A percentile compares a stretch with the other conserved stretches of the same genome.
These are phyloP conservation scores for Urocolius indicus DNA, from an alignment of 2,113 vertebrate genomes.

Conservation along the genomic window DNA sequence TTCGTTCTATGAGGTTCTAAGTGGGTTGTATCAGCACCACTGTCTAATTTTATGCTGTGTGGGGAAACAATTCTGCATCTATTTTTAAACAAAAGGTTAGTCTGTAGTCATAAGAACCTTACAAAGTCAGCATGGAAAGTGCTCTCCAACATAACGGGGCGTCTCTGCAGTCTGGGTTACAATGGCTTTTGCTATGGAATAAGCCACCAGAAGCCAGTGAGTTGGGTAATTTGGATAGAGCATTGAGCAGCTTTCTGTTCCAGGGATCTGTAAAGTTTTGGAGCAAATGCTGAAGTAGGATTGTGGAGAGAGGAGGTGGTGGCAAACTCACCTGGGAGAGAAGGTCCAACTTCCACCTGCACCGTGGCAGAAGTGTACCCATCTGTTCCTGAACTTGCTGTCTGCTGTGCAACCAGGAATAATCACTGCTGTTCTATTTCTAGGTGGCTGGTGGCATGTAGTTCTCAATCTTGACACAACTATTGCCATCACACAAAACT, in stretches of 20 bases:
- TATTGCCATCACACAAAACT: slow-evolving; percentile 97
- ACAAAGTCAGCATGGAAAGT: not conserved
- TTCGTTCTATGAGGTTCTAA: not conserved
- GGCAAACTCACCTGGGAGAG: not conserved
- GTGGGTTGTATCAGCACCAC: slow-evolving; percentile 1
- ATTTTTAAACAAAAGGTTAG: slow-evolving; percentile 51
- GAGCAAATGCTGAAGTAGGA: not conserved
- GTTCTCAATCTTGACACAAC: slow-evolving; percentile 96
- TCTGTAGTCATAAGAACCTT: slow-evolving; percentile 25
- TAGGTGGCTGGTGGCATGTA: slow-evolving; percentile 99
- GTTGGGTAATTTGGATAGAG: not conserved
- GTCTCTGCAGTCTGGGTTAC: not conserved
- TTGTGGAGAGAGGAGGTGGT: not conserved
- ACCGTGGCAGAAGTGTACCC: accelerated
- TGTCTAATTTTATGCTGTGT: slow-evolving; percentile 40
- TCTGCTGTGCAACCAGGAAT: not conserved
- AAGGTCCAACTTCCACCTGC: not conserved
- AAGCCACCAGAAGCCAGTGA: not conserved
- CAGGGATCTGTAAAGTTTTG: not conserved
- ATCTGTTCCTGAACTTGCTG: not conserved
- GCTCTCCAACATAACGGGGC: not conserved
- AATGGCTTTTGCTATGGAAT: not conserved
- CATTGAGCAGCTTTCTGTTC: not conserved
- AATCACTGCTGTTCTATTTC: slow-evolving; percentile 15
- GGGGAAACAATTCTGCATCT: slow-evolving; percentile 20